Evolutionary conservation across 2,113 vertebrate species (phyloP).

Genomic region (Heterocephalus glaber): DNA sequence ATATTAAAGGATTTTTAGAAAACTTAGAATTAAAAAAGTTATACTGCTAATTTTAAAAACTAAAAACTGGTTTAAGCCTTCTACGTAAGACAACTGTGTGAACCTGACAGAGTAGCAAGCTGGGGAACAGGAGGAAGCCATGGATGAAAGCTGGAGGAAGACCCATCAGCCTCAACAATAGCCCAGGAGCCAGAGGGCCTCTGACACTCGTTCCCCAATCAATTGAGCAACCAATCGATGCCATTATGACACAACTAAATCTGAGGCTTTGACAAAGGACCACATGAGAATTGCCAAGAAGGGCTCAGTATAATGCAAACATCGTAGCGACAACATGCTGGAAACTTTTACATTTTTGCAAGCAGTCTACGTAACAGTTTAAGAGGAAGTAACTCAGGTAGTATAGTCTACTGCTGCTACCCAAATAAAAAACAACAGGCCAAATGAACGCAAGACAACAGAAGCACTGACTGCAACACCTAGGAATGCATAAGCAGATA

Average conservation of each 20-base stretch:
- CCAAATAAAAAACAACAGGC: neutral
- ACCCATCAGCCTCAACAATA: fast-evolving
- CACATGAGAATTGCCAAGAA: fast-evolving
- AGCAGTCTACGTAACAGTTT: neutral
- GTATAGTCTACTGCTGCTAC: neutral
- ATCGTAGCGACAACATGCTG: fast-evolving
- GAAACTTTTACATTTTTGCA: neutral
- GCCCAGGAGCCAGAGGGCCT: neutral
- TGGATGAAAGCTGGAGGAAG: neutral
- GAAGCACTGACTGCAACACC: fast-evolving
- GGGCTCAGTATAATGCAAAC: fast-evolving
- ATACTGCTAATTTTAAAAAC: neutral
- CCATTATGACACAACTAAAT: fast-evolving
- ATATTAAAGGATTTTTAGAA: neutral
- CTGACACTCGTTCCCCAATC: fast-evolving
- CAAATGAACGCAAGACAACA: fast-evolving
- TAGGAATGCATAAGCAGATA: fast-evolving
- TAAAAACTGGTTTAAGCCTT: neutral
- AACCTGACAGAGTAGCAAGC: neutral
- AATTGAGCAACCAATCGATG: fast-evolving
- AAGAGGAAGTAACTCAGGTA: neutral
- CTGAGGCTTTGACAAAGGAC: fast-evolving
- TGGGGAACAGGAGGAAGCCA: neutral
- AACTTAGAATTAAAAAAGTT: neutral
- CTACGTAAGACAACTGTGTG: neutral